A percentile compares a stretch with the other conserved stretches of the same genome.
Evolutionary conservation across 2,888 invertebrate species (phyloP).

Genomic region (Oithona nana): DNA sequence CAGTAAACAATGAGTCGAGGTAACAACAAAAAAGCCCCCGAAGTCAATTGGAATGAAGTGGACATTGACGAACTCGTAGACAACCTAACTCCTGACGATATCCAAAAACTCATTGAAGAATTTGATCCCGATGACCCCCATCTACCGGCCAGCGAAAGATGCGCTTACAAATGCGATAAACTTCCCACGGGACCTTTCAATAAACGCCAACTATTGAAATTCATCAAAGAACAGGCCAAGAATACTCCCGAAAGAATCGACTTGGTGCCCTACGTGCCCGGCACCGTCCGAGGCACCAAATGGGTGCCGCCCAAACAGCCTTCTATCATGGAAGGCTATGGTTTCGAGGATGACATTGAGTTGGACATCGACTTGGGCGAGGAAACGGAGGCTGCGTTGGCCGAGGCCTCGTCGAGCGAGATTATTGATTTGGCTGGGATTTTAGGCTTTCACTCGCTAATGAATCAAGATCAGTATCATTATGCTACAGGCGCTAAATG

Average conservation of each 20-base stretch:
- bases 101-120: slow-evolving; percentile 91
- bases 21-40: neutral
- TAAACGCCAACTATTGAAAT: slow-evolving; percentile 82
- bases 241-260: slow-evolving; percentile 96
- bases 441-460: slow-evolving; percentile 97
- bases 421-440: slow-evolving; percentile 92
- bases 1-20: too few relatives aligned
- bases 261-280: slow-evolving; percentile 75
- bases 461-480: slow-evolving; percentile 51
- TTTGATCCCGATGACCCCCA: slow-evolving; percentile 98
- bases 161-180: slow-evolving; percentile 88
- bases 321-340: neutral
- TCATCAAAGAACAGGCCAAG: slow-evolving; percentile 92
- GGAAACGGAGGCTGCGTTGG: slow-evolving; percentile 78
- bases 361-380: slow-evolving; percentile 82
- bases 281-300: slow-evolving; percentile 76
- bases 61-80: slow-evolving; percentile 86
- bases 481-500: slow-evolving; percentile 7
- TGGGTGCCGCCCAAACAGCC: slow-evolving; percentile 28
- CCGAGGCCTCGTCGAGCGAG: slow-evolving; percentile 74
- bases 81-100: slow-evolving; percentile 82
- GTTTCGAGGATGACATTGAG: slow-evolving; percentile 50
- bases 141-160: slow-evolving; percentile 85
- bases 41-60: slow-evolving; percentile 38
- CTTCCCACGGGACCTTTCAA: slow-evolving; percentile 85